Conservation (phyloP, 2,113 vertebrate species). For the Trochalopteron elliotii region DNA sequence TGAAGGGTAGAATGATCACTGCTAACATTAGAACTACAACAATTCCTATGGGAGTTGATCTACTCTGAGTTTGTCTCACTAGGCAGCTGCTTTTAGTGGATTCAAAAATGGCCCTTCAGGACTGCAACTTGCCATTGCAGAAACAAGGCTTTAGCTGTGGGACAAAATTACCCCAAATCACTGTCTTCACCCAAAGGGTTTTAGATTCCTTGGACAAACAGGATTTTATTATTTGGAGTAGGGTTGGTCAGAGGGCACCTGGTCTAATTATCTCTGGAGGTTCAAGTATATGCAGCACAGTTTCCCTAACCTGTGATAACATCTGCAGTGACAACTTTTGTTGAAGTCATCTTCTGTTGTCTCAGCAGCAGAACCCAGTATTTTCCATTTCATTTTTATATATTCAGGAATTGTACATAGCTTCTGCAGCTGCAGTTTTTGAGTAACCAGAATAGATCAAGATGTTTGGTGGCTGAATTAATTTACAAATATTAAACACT, state of each 20-base stretch:
- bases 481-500: neutral
- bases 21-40: neutral
- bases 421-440: neutral
- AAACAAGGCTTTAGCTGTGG: neutral
- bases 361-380: neutral
- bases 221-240: neutral
- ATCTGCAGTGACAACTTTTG: neutral
- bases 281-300: neutral
- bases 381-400: neutral
- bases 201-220: neutral
- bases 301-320: neutral
- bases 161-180: neutral
- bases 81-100: neutral
- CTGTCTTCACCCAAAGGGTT: neutral
- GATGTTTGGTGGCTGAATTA: neutral
- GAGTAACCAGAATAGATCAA: neutral
- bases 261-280: neutral
- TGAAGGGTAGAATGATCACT: neutral
- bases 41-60: neutral
- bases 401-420: neutral
- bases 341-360: neutral
- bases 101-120: neutral
- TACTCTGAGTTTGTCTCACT: neutral
- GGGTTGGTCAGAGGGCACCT: neutral
- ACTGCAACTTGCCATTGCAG: neutral